A percentile compares a stretch with the other conserved stretches of the same genome.
Conservation (phyloP, 2,113 vertebrate genomes). For the Eleginops maclovinus region DNA sequence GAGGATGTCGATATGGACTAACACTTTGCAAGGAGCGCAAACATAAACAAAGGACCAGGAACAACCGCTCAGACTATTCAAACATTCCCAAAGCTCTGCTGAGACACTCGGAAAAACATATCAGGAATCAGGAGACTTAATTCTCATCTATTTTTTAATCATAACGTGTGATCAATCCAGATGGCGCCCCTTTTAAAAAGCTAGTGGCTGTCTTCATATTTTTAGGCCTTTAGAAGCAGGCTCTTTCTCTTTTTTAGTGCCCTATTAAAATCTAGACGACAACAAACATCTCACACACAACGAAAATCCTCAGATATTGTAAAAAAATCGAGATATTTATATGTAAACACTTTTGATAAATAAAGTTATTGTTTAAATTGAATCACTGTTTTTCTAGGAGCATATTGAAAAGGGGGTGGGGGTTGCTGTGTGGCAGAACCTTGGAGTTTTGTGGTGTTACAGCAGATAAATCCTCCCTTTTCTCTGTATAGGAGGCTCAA, state of each 20-base stretch:
- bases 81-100: constrained; percentile 85
- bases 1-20: constrained; percentile 94
- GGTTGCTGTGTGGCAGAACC: constrained; percentile 38
- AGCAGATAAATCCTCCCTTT: constrained; percentile 61
- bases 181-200: constrained; percentile 65
- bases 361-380: constrained; percentile 87
- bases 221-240: constrained; percentile 68
- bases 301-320: constrained; percentile 94
- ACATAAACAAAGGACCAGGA: constrained; percentile 72
- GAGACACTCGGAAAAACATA: constrained; percentile 79
- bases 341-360: constrained; percentile 89
- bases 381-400: constrained; percentile 51
- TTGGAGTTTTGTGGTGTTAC: constrained; percentile 68
- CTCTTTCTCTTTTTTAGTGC: constrained; percentile 56
- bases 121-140: constrained; percentile 81
- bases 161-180: constrained; percentile 84
- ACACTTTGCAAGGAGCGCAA: constrained; percentile 71
- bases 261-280: constrained; percentile 72
- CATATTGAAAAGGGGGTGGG: constrained; percentile 3
- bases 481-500: constrained; percentile 69
- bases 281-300: constrained; percentile 84
- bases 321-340: constrained; percentile 86
- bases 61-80: constrained; percentile 64
- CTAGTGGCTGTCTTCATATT: constrained; percentile 58
- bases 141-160: constrained; percentile 81